Conservation (phyloP, 2,888 invertebrate species). For the Ceriagrion tenellum region DNA sequence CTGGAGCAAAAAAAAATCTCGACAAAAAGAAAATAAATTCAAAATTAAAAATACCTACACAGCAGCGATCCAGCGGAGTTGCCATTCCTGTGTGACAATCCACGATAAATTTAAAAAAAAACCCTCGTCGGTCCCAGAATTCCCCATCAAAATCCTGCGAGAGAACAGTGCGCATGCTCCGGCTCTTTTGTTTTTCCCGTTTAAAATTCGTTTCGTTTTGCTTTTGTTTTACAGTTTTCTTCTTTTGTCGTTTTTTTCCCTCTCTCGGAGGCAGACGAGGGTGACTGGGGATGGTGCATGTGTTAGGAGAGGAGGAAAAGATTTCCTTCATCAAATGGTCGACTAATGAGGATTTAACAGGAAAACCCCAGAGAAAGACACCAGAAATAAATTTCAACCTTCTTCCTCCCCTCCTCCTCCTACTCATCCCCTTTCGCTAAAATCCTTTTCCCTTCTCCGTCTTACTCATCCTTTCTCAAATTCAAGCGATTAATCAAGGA, state of each 20-base stretch:
- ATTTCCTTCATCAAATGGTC: conserved; percentile 16
- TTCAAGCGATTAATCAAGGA: conserved; percentile 16
- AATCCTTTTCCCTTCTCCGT: not conserved
- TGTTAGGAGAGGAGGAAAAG: not conserved
- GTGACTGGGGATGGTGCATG: not conserved
- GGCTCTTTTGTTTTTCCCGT: no score
- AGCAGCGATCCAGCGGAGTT: not conserved
- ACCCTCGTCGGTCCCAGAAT: not conserved
- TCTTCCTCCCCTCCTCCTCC: not conserved
- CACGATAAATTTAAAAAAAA: not conserved
- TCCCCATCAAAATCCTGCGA: not conserved
- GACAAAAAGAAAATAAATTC: no score
- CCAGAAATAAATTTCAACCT: not conserved
- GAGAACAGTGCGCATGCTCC: not conserved
- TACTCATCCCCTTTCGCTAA: not conserved
- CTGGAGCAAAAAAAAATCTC: not conserved
- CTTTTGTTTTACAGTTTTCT: not conserved
- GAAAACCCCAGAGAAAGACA: conserved; percentile 8
- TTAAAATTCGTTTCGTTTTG: no score
- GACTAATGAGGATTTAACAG: conserved; percentile 39
- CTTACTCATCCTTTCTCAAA: not conserved
- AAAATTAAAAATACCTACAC: no score
- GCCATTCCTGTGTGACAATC: not conserved
- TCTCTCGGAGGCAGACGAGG: not conserved
- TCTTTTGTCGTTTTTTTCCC: not conserved